These are phyloP conservation scores for Ceratina australensis DNA, from an alignment of 1,140 invertebrate genomes.

Conservation along the genomic window DNA sequence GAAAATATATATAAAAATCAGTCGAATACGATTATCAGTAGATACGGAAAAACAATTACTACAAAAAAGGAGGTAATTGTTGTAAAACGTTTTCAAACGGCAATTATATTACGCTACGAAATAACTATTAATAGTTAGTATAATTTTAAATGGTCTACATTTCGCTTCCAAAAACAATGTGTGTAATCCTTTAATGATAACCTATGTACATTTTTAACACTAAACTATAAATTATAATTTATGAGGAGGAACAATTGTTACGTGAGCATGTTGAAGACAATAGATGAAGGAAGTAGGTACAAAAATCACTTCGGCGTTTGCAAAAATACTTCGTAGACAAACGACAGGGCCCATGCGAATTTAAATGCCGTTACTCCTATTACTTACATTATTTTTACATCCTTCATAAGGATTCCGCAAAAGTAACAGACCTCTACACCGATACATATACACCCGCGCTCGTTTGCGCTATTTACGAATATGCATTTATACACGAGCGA, in stretches of 20 bases:
- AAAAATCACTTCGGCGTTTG: conserved; percentile 64
- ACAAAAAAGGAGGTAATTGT: conserved; percentile 23
- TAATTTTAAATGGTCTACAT: not conserved
- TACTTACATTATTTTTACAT: conserved; percentile 70
- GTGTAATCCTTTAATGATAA: conserved; percentile 3
- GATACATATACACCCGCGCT: conserved; percentile 7
- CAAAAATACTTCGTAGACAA: conserved; percentile 58
- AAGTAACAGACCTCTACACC: conserved; percentile 62
- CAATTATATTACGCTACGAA: conserved; percentile 1
- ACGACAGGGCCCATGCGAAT: conserved; percentile 57
- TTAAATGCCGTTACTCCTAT: conserved; percentile 64
- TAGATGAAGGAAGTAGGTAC: conserved; percentile 58
- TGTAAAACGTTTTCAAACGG: not conserved
- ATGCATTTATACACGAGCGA: conserved; percentile 47
- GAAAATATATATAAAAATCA: conserved; percentile 18
- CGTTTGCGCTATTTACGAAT: conserved; percentile 24
- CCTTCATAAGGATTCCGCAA: conserved; percentile 71
- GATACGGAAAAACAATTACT: conserved; percentile 1
- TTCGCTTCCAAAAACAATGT: conserved; percentile 8
- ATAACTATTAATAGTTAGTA: conserved; percentile 19
- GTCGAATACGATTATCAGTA: conserved; percentile 23
- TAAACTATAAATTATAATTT: conserved; percentile 47
- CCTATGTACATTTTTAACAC: conserved; percentile 20
- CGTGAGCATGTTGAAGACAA: conserved; percentile 47
- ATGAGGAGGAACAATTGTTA: conserved; percentile 38